Evolutionary conservation across 1,140 invertebrate species (phyloP).

Genomic region (Drosophila orosa): DNA sequence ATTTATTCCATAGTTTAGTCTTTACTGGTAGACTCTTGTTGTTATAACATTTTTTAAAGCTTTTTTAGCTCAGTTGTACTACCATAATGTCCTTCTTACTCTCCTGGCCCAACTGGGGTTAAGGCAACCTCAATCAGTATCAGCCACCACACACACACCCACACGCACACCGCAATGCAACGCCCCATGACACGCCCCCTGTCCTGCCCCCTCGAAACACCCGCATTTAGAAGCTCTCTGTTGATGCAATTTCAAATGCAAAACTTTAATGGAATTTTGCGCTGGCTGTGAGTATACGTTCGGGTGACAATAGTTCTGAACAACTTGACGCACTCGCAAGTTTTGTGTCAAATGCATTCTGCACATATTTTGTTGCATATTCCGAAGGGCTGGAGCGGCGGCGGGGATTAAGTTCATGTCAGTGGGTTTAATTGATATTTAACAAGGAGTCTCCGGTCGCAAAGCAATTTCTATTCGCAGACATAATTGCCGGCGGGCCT

Average conservation of each 20-base stretch:
- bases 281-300: slow-evolving; percentile 22
- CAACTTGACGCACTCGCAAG: slow-evolving; percentile 59
- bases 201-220: slow-evolving; percentile 17
- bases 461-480: slow-evolving; percentile 27
- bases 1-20: no score
- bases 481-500: slow-evolving; percentile 62
- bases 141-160: slow-evolving; percentile 11
- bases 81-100: neutral
- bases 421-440: slow-evolving; percentile 75
- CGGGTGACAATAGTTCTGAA: slow-evolving; percentile 61
- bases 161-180: slow-evolving; percentile 28
- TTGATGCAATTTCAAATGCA: slow-evolving; percentile 75
- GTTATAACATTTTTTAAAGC: no score
- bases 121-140: slow-evolving; percentile 60
- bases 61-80: neutral
- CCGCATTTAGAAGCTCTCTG: slow-evolving; percentile 40
- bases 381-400: neutral
- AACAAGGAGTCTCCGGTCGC: slow-evolving; percentile 55
- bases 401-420: slow-evolving; percentile 18
- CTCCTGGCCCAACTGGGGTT: slow-evolving; percentile 33
- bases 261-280: slow-evolving; percentile 77
- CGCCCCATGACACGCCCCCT: slow-evolving; percentile 20
- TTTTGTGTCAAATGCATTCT: slow-evolving; percentile 68
- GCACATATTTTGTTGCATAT: slow-evolving; percentile 54
- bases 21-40: no score